Percentiles rank a stretch among this genome's conserved stretches.
Conservation (phyloP, 1,140 invertebrate species). For the Neodiprion virginianus region DNA sequence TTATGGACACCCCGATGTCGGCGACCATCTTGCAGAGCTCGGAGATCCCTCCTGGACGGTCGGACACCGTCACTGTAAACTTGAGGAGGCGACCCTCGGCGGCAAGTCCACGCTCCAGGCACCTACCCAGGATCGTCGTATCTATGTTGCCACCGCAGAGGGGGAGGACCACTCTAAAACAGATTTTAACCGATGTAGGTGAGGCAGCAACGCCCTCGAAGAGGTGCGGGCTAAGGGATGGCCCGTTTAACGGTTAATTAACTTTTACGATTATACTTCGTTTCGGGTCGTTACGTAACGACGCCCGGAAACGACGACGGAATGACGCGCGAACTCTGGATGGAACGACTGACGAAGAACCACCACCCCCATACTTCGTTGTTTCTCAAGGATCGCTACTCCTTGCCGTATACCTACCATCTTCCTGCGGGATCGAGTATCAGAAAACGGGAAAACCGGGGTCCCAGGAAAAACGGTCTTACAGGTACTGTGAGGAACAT, state of each 20-base stretch:
- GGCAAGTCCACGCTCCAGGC: constrained; percentile 87
- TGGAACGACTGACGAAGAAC: no score
- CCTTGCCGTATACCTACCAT: no score
- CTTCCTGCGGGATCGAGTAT: no score
- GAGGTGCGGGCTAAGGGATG: constrained; percentile 3
- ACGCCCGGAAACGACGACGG: background rate
- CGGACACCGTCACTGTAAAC: constrained; percentile 86
- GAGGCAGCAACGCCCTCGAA: background rate
- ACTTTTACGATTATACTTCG: constrained; percentile 10
- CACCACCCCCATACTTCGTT: no score
- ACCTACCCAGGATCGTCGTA: constrained; percentile 87
- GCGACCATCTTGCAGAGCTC: constrained; percentile 82
- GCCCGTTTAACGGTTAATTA: constrained; percentile 2
- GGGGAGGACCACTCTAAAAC: constrained; percentile 78
- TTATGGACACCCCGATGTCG: constrained; percentile 85
- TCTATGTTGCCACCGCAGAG: constrained; percentile 94
- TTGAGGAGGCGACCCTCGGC: constrained; percentile 87
- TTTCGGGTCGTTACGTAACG: background rate
- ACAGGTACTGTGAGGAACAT: no score
- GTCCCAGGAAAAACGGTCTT: no score
- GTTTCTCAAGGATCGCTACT: no score
- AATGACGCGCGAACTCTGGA: constrained; percentile 5
- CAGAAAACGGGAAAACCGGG: no score
- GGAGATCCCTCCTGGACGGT: constrained; percentile 86
- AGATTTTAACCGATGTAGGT: constrained; percentile 8